Percentiles rank a stretch among this genome's conserved stretches.
These are phyloP conservation scores for Ditula angustiorana DNA, from an alignment of 2,888 invertebrate genomes.

Conservation along the genomic window DNA sequence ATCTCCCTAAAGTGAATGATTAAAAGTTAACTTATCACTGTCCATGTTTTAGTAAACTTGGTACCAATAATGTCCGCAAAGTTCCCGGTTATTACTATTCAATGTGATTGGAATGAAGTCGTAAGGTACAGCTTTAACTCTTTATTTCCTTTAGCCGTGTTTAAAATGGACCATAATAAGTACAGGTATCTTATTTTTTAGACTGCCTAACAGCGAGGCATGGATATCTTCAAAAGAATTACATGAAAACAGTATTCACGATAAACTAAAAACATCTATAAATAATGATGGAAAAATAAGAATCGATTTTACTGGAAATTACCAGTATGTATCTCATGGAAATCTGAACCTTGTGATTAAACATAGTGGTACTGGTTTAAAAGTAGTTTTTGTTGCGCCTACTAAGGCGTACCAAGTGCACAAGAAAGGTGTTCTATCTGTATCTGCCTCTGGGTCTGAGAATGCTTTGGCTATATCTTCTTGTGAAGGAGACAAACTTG, in stretches of 20 bases:
- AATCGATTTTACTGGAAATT: constrained; percentile 69
- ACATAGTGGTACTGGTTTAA: constrained; percentile 70
- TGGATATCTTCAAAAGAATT: constrained; percentile 82
- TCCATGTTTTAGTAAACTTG: background rate
- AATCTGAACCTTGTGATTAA: constrained; percentile 74
- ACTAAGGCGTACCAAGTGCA: constrained; percentile 77
- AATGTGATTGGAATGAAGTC: constrained; percentile 84
- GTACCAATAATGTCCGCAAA: constrained; percentile 51
- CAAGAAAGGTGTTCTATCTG: constrained; percentile 80
- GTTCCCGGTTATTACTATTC: constrained; percentile 77
- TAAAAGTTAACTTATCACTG: background rate
- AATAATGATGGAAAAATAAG: constrained; percentile 73
- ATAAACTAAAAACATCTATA: constrained; percentile 66
- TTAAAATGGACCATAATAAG: background rate
- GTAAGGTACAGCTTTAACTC: constrained; percentile 63
- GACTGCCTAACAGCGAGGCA: constrained; percentile 73
- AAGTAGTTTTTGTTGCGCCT: constrained; percentile 81
- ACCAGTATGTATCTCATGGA: constrained; percentile 71
- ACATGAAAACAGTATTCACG: constrained; percentile 71
- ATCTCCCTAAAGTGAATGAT: background rate
- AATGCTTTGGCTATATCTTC: constrained; percentile 87
- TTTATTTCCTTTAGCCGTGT: background rate
- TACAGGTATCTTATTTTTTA: constrained; percentile 45
- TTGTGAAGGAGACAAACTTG: constrained; percentile 84
- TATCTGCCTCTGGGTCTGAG: constrained; percentile 85